A percentile compares a stretch with the other conserved stretches of the same genome.
phyloP scores from a whole-genome alignment of 92 coral and sea anemone species.

The Porites lobata region DNA sequence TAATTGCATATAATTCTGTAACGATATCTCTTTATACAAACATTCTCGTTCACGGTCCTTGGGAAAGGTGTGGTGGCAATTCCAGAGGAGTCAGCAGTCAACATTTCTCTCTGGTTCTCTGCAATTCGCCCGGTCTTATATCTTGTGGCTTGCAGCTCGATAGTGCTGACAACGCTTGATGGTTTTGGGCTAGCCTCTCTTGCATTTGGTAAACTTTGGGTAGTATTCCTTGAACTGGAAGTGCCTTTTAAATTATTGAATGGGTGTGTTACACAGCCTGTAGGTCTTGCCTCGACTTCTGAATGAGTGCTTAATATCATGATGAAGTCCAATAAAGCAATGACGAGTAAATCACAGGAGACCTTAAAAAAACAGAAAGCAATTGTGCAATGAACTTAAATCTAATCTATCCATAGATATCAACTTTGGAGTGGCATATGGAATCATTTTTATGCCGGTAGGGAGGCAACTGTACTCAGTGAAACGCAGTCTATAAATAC shows the following conservation, averaged over 20 bases:
- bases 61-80: not conserved
- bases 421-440: no score
- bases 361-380: not conserved
- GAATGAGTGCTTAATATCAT: not conserved
- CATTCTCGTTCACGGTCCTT: not conserved
- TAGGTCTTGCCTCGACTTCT: not conserved
- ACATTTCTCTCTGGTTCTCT: not conserved
- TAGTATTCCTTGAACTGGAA: not conserved
- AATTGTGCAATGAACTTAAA: no score
- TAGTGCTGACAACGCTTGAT: not conserved
- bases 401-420: no score
- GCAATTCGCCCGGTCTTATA: not conserved
- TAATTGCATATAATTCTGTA: conserved; percentile 4
- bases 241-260: not conserved
- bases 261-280: not conserved
- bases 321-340: not conserved
- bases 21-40: conserved; percentile 6
- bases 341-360: not conserved
- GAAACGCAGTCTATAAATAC: no score
- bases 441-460: no score
- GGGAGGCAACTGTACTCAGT: no score
- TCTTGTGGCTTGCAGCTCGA: not conserved
- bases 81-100: not conserved
- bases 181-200: no score
- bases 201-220: not conserved